Evolutionary conservation across 1,140 invertebrate species (phyloP).

Genomic region (Polypedilum pembai): DNA sequence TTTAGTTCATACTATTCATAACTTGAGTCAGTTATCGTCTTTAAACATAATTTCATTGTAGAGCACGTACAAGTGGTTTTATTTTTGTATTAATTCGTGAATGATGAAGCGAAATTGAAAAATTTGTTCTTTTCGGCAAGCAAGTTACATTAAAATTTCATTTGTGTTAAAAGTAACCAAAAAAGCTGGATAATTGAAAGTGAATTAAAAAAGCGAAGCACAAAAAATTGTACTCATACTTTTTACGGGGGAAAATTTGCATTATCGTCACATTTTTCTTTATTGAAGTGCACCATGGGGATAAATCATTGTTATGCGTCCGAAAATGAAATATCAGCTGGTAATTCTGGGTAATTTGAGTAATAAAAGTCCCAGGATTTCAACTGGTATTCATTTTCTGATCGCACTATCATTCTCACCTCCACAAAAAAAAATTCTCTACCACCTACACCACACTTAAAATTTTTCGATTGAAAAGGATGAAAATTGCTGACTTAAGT

Average conservation of each 20-base stretch:
- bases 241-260: slow-evolving; percentile 17
- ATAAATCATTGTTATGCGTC: slow-evolving; percentile 34
- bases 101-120: no score
- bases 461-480: no score
- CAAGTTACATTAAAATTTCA: not conserved
- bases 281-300: not conserved
- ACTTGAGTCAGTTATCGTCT: no score
- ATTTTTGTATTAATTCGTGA: no score
- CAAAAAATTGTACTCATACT: slow-evolving; percentile 29
- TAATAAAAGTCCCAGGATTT: slow-evolving; percentile 63
- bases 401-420: slow-evolving; percentile 31
- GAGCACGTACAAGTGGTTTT: no score
- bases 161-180: not conserved
- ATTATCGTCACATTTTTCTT: not conserved
- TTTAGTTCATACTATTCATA: no score
- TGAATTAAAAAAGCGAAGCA: not conserved
- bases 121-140: no score
- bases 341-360: slow-evolving; percentile 76
- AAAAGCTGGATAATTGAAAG: slow-evolving; percentile 8
- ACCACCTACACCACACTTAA: not conserved
- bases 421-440: not conserved
- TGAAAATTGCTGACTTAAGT: no score
- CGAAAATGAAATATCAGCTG: slow-evolving; percentile 88
- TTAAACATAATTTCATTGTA: no score
- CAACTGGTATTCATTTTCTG: slow-evolving; percentile 63